phyloP scores from a whole-genome alignment of 2,888 invertebrate genomes.

The Lycia hirtaria region DNA sequence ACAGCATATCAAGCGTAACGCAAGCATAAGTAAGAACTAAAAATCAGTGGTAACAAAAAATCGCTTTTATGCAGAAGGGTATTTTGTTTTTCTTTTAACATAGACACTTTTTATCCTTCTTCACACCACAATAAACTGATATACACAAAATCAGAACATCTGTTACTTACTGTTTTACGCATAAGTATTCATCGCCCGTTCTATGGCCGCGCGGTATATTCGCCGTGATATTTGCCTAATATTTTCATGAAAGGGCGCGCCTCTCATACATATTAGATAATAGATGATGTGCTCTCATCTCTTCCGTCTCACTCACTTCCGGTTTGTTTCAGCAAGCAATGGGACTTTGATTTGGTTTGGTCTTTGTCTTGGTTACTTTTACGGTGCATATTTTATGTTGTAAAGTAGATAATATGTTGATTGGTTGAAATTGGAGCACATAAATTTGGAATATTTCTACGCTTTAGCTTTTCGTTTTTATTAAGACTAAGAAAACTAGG shows the following conservation, averaged over 20 bases:
- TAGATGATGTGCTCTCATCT: slow-evolving; percentile 60
- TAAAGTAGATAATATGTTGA: too few relatives aligned
- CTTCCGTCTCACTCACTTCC: slow-evolving; percentile 57
- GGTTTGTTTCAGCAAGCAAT: slow-evolving; percentile 35
- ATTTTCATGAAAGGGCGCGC: slow-evolving; percentile 69
- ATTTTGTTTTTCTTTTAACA: too few relatives aligned
- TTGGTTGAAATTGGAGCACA: too few relatives aligned
- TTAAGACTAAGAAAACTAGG: too few relatives aligned
- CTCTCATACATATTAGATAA: slow-evolving; percentile 70
- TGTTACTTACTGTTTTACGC: slow-evolving; percentile 15
- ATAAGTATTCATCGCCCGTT: slow-evolving; percentile 42
- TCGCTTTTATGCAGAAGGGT: too few relatives aligned
- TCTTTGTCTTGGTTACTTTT: not conserved
- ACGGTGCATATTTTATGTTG: not conserved
- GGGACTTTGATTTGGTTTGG: slow-evolving; percentile 1
- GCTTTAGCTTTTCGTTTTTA: too few relatives aligned
- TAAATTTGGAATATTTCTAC: too few relatives aligned
- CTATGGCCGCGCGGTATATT: slow-evolving; percentile 50
- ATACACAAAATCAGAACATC: slow-evolving; percentile 2
- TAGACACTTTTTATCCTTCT: too few relatives aligned
- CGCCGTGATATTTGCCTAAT: slow-evolving; percentile 69
- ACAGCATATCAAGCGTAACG: too few relatives aligned
- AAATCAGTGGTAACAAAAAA: too few relatives aligned
- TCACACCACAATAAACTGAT: not conserved
- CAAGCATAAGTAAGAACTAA: too few relatives aligned